These are phyloP conservation scores for Irena cyanogastra DNA, from an alignment of 2,113 vertebrate genomes.

Conservation along the genomic window DNA sequence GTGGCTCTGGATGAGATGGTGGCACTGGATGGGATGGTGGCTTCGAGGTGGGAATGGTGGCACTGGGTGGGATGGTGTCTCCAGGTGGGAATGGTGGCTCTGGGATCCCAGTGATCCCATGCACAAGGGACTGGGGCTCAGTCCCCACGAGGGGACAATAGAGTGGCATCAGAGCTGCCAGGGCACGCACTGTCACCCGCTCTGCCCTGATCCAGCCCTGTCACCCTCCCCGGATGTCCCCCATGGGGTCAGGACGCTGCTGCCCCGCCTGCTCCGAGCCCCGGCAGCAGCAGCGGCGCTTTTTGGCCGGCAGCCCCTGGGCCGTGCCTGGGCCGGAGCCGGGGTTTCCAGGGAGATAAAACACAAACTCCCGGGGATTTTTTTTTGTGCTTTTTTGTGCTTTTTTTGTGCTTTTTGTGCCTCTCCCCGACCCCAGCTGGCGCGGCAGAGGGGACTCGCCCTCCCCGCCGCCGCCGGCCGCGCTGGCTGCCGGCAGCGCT, in stretches of 20 bases:
- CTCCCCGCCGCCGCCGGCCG: neutral
- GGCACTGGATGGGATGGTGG: accelerated
- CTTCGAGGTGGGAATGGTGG: neutral
- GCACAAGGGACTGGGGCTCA: accelerated
- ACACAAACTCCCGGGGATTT: slow-evolving; percentile 8
- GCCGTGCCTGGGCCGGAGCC: neutral
- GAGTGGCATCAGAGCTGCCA: neutral
- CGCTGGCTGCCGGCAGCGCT: slow-evolving; percentile 36
- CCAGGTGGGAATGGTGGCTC: accelerated
- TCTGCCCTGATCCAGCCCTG: accelerated
- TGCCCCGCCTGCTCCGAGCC: neutral
- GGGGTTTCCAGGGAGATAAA: slow-evolving; percentile 35
- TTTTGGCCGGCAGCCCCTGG: neutral
- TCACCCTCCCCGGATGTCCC: neutral
- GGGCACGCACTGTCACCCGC: accelerated
- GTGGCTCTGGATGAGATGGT: accelerated
- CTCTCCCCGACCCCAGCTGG: slow-evolving; percentile 2
- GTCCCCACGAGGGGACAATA: neutral
- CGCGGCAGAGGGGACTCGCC: neutral
- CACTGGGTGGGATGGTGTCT: accelerated
- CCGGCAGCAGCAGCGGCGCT: accelerated
- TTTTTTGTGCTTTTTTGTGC: neutral
- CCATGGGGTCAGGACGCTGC: accelerated
- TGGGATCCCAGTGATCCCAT: accelerated
- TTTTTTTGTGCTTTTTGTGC: slow-evolving; percentile 8